A percentile compares a stretch with the other conserved stretches of the same genome.
Evolutionary conservation across 2,113 vertebrate species (phyloP).

Genomic region (Peromyscus leucopus): DNA sequence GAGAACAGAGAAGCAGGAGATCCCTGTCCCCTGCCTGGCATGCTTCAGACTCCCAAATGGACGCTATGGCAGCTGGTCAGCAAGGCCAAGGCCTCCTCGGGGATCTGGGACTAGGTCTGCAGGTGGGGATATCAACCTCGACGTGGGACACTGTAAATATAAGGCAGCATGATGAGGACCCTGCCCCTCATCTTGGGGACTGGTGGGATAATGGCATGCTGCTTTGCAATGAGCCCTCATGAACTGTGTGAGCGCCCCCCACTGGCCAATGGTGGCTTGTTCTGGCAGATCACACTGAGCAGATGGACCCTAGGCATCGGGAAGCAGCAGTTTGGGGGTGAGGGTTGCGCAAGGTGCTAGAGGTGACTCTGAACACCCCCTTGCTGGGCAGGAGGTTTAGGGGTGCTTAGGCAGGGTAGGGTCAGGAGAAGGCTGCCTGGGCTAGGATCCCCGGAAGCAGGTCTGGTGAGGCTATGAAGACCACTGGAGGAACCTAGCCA

Average conservation of each 20-base stretch:
- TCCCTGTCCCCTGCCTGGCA: background rate
- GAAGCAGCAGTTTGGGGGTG: rapidly evolving
- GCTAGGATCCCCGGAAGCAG: background rate
- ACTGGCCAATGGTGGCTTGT: background rate
- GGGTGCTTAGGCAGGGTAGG: background rate
- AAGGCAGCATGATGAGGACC: background rate
- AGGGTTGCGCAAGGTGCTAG: background rate
- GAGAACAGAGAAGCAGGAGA: background rate
- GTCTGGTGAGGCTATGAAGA: background rate
- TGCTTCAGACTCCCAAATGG: background rate
- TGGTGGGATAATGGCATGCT: rapidly evolving
- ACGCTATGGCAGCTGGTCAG: background rate
- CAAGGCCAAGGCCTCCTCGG: background rate
- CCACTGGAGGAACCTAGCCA: background rate
- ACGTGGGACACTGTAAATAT: background rate
- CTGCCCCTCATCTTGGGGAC: background rate
- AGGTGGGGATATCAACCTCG: background rate
- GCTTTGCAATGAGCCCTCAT: background rate
- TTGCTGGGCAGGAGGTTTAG: background rate
- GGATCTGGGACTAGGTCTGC: background rate
- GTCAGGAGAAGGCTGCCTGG: background rate
- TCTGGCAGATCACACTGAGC: rapidly evolving
- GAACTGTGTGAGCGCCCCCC: conserved; percentile 19
- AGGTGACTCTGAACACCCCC: background rate
- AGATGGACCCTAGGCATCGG: rapidly evolving